Conservation (phyloP, 2,797 vertebrate genomes). For the Echiichthys vipera region DNA sequence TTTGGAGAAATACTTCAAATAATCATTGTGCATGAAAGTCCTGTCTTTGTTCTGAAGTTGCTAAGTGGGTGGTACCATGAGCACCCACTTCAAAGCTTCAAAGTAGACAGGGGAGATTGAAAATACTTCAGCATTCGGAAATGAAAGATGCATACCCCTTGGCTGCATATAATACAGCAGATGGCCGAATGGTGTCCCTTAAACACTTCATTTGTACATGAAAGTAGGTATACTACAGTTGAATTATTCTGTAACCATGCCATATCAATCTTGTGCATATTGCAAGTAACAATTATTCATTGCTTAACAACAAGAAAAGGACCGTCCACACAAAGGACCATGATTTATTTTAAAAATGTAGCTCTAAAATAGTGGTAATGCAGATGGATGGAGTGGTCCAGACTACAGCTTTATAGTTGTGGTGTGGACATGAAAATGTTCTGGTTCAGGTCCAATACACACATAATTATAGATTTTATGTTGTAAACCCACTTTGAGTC, state of each 20-base stretch:
- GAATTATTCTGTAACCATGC: not conserved
- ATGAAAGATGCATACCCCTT: conserved; percentile 28
- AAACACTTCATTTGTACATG: conserved; percentile 40
- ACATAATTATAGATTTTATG: too few species aligned
- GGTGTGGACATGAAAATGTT: too few species aligned
- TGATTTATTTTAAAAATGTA: too few species aligned
- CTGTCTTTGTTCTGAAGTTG: conserved; percentile 33
- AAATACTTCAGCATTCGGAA: conserved; percentile 20
- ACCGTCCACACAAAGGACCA: too few species aligned
- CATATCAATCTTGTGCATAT: not conserved
- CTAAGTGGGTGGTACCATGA: conserved; percentile 27
- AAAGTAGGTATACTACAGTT: conserved; percentile 8
- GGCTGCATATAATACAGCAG: conserved; percentile 29
- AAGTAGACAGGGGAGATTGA: conserved; percentile 19
- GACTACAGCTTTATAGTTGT: too few species aligned
- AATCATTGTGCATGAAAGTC: conserved; percentile 20
- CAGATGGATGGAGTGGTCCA: too few species aligned
- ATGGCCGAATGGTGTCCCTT: conserved; percentile 28
- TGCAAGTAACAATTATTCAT: too few species aligned
- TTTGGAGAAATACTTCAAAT: conserved; percentile 32
- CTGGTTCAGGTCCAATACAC: too few species aligned
- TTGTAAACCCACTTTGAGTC: too few species aligned
- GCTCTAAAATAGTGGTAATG: too few species aligned
- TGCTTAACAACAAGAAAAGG: too few species aligned
- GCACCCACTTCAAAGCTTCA: conserved; percentile 30